Conservation (phyloP, 92 coral and sea anemone genomes). For the Porites lobata region DNA sequence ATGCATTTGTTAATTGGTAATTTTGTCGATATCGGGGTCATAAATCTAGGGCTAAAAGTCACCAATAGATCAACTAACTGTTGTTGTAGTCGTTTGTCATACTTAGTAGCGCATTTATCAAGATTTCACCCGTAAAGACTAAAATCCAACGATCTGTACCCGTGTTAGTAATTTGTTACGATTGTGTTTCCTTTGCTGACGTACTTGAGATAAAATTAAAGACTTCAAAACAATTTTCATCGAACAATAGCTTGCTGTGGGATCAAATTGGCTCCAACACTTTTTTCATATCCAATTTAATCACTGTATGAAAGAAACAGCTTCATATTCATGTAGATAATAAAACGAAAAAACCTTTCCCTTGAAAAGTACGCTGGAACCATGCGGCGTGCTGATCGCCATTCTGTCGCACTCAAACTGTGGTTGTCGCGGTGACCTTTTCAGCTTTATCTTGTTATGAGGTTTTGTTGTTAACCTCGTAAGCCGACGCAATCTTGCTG, state of each 20-base stretch:
- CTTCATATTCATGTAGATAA: not conserved
- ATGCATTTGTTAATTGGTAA: not conserved
- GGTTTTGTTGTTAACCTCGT: constrained; percentile 10
- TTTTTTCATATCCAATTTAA: constrained; percentile 3
- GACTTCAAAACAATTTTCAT: not conserved
- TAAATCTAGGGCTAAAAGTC: not conserved
- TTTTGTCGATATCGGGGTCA: not conserved
- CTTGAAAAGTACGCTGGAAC: not conserved
- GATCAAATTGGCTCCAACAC: not conserved
- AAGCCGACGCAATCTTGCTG: not conserved
- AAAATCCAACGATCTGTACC: not conserved
- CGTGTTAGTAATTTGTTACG: not conserved
- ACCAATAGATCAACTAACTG: not conserved
- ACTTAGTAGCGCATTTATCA: not conserved
- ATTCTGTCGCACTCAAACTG: constrained; percentile 12
- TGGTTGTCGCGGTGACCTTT: constrained; percentile 13
- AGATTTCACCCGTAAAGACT: not conserved
- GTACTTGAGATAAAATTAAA: not conserved
- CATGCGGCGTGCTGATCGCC: not conserved
- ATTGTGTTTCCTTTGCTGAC: not conserved
- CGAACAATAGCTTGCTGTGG: constrained; percentile 21
- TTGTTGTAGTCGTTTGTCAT: not conserved
- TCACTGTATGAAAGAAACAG: constrained; percentile 2
- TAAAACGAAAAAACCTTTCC: not conserved
- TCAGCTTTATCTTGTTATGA: not conserved